These are phyloP conservation scores for Semotilus atromaculatus DNA, from an alignment of 2,797 vertebrate genomes.

Conservation along the genomic window DNA sequence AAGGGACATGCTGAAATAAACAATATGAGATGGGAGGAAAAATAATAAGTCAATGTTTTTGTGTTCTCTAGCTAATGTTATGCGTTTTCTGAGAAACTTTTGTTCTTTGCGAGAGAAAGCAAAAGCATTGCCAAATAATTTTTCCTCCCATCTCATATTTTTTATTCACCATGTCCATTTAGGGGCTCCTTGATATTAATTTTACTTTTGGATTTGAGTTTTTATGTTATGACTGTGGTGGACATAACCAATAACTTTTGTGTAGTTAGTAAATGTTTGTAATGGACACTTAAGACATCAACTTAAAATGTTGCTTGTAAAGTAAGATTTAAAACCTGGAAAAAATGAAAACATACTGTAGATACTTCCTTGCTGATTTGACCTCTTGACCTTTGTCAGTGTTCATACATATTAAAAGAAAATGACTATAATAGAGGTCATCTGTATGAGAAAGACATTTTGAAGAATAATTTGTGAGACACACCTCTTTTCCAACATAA, in stretches of 20 bases:
- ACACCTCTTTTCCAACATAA: neutral
- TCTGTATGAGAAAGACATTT: neutral
- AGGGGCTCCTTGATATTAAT: neutral
- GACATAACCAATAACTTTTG: neutral
- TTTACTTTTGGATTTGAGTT: neutral
- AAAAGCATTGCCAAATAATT: too few species aligned
- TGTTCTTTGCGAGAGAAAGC: too few species aligned
- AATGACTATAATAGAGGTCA: neutral
- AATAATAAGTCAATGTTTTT: too few species aligned
- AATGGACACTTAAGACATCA: neutral
- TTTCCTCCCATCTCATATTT: too few species aligned
- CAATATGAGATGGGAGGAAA: too few species aligned
- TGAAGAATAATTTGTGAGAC: neutral
- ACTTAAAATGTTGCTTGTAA: neutral
- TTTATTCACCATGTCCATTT: too few species aligned
- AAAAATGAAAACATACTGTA: conserved; percentile 5
- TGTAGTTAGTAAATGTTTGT: neutral
- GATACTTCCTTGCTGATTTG: neutral
- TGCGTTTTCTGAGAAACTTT: too few species aligned
- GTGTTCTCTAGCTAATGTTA: too few species aligned
- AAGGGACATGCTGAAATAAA: too few species aligned
- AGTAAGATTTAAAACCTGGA: neutral
- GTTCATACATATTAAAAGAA: neutral
- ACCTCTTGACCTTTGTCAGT: neutral
- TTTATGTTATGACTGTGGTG: neutral